Conservation (phyloP, 2,888 invertebrate genomes). For the Macrophya alboannulata region DNA sequence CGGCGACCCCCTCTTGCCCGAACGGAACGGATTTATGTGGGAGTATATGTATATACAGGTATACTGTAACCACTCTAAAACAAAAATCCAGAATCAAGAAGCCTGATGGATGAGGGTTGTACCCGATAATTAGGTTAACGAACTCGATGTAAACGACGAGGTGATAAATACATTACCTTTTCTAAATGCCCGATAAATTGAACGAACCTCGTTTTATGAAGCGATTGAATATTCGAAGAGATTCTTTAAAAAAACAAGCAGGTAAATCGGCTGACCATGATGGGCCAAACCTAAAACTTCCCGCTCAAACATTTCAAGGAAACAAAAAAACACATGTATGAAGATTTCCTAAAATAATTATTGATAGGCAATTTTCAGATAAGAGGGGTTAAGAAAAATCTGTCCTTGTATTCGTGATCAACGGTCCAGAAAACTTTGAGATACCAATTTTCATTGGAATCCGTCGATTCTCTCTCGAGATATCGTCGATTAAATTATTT, state of each 20-base stretch:
- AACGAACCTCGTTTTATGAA: not conserved
- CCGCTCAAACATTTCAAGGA: too few species aligned
- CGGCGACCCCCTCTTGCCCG: not conserved
- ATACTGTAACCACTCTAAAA: not conserved
- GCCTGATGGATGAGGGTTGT: slow-evolving; percentile 32
- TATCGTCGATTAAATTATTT: too few species aligned
- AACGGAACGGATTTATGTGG: slow-evolving; percentile 1
- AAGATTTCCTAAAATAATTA: too few species aligned
- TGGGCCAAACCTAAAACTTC: too few species aligned
- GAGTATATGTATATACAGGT: slow-evolving; percentile 9
- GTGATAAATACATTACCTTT: slow-evolving; percentile 20
- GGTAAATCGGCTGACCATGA: too few species aligned
- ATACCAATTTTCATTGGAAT: too few species aligned
- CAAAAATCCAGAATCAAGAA: slow-evolving; percentile 9
- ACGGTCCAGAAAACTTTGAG: too few species aligned
- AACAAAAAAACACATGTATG: too few species aligned
- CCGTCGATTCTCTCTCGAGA: too few species aligned
- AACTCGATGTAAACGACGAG: slow-evolving; percentile 25
- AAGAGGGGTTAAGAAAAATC: too few species aligned
- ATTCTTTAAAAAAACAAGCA: not conserved
- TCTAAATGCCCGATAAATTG: slow-evolving; percentile 23
- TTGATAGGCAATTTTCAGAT: too few species aligned
- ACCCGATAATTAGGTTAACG: slow-evolving; percentile 27
- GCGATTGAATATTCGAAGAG: not conserved
- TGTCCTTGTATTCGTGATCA: too few species aligned